phyloP scores from a whole-genome alignment of 1,140 invertebrate genomes.

The Wiebesia pumilae region DNA sequence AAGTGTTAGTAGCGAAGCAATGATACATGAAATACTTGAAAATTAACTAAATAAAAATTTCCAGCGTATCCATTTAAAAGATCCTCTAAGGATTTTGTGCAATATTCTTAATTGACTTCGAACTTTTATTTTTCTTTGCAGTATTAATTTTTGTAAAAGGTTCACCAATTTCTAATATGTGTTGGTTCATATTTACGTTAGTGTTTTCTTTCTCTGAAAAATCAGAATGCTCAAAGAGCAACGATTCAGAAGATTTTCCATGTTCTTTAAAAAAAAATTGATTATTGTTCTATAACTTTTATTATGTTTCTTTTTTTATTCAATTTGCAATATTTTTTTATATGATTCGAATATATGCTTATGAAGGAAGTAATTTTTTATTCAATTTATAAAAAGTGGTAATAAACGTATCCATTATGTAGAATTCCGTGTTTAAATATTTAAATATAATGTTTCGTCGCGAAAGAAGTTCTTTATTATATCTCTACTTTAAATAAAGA shows the following conservation, averaged over 20 bases:
- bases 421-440: no score
- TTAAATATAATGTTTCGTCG: no score
- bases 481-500: no score
- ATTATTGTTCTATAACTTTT: not conserved
- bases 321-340: not conserved
- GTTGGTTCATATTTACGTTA: slow-evolving; percentile 3
- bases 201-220: not conserved
- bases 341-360: no score
- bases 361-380: not conserved
- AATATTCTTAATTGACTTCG: slow-evolving; percentile 19
- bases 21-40: not conserved
- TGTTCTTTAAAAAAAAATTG: not conserved
- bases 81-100: slow-evolving; percentile 3
- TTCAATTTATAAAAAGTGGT: no score
- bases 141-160: slow-evolving; percentile 32
- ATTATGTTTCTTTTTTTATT: not conserved
- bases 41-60: slow-evolving; percentile 1
- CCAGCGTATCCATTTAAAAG: not conserved
- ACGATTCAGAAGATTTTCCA: not conserved
- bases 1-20: not conserved
- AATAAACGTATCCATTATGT: no score
- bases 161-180: not conserved
- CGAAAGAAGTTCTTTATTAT: no score
- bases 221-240: not conserved
- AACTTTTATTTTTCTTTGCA: slow-evolving; percentile 16